A percentile compares a stretch with the other conserved stretches of the same genome.
phyloP scores from a whole-genome alignment of 2,113 vertebrate species.

The Callopanchax toddi region DNA sequence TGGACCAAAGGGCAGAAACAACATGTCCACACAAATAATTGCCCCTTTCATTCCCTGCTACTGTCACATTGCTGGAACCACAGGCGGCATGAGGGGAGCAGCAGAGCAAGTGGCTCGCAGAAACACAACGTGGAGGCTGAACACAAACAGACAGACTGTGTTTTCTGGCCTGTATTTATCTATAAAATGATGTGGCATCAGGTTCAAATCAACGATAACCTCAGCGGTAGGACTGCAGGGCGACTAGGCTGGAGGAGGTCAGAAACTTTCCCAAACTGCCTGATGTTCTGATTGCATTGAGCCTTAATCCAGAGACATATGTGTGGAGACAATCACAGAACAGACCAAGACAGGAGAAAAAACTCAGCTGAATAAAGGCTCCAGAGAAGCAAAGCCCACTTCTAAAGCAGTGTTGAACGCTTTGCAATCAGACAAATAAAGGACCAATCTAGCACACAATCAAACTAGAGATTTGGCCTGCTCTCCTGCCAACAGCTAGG shows the following conservation, averaged over 20 bases:
- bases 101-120: conserved; percentile 36
- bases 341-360: conserved; percentile 46
- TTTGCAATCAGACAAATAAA: conserved; percentile 84
- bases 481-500: conserved; percentile 79
- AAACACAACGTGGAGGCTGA: conserved; percentile 14
- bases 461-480: conserved; percentile 80
- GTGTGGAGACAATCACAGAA: conserved; percentile 47
- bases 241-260: conserved; percentile 4
- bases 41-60: conserved; percentile 42
- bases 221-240: background rate
- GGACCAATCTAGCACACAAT: conserved; percentile 83
- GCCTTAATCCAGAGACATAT: conserved; percentile 46
- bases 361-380: conserved; percentile 58
- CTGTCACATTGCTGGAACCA: conserved; percentile 48
- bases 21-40: conserved; percentile 50
- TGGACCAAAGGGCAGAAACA: conserved; percentile 50
- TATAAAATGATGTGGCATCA: conserved; percentile 15
- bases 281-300: conserved; percentile 46
- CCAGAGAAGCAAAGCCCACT: conserved; percentile 70
- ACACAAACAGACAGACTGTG: conserved; percentile 18
- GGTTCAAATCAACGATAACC: conserved; percentile 29
- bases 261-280: conserved; percentile 34
- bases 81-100: conserved; percentile 37
- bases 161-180: conserved; percentile 32
- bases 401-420: conserved; percentile 76